Conservation (phyloP, 35 echinoderm and acorn worm species). For the Holothuria glaberrima region DNA sequence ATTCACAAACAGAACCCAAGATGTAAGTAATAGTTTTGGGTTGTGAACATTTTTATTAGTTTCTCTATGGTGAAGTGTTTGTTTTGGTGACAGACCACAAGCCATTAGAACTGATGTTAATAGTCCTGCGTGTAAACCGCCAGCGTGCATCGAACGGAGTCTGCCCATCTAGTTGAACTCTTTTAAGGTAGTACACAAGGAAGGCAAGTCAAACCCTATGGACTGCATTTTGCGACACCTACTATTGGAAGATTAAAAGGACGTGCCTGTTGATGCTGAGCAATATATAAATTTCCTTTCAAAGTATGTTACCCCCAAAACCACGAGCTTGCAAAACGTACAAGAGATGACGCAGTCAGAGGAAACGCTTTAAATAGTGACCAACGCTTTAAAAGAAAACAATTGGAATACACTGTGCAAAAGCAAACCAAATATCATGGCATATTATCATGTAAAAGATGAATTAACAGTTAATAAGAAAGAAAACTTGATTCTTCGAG, state of each 20-base stretch:
- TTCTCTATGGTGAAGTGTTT: constrained; percentile 47
- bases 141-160: constrained; percentile 53
- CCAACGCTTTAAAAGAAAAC: background rate
- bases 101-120: constrained; percentile 39
- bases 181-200: constrained; percentile 25
- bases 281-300: constrained; percentile 51
- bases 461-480: constrained; percentile 35
- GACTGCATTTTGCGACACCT: constrained; percentile 37
- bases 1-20: constrained; percentile 37
- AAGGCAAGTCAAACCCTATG: constrained; percentile 29
- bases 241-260: background rate
- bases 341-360: constrained; percentile 12
- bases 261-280: background rate
- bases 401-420: constrained; percentile 3
- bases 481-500: constrained; percentile 53
- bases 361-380: constrained; percentile 3
- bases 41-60: constrained; percentile 45
- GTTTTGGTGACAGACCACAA: constrained; percentile 49
- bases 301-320: constrained; percentile 30
- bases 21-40: constrained; percentile 33
- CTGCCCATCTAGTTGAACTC: background rate
- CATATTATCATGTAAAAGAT: constrained; percentile 41
- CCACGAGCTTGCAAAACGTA: background rate
- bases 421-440: background rate
- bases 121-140: background rate